Evolutionary conservation across 2,888 invertebrate species (phyloP), one percentile per base, ranked within the genome.

Genomic region (Cephus rjabovi): DNA sequence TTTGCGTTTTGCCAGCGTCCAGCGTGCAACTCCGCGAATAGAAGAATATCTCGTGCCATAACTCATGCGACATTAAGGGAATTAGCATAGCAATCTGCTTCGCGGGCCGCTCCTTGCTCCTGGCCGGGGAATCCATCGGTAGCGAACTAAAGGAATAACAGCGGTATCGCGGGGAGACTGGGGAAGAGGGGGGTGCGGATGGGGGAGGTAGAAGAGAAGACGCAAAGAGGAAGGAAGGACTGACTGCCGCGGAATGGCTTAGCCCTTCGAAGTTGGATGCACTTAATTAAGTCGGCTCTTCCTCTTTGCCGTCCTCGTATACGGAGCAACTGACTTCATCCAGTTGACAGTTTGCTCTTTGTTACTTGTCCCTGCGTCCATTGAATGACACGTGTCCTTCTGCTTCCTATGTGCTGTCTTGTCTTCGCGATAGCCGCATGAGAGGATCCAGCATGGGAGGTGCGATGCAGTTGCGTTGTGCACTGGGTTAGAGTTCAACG

Each of bases 231-330:
- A 73, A 77, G 80, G 74, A 76, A 79, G 81, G 81, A 78, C 79
- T 83, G 81, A 81, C 83, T 84, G 80, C 76, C 79, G 86, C 86
- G 89, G 89, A 89, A 89, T 89, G 86, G 86, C 85, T 82, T 86
- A 83, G 89, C 89, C 89, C 88, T 86, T 89, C 89, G 89, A 88
- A 85, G 81, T 84, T 85, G 84, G 85, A 86, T 88, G 86, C 87
- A 88, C 89, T 90, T 90, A 90, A 90, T 90, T 90, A 90, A 90
- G 89, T 88, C 85, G 86, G 85, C 84, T 86, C 83, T 76, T 71
- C 71, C 56, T 56, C 56, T 56, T 56, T 56, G 56, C 9, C 56
- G 56, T 56, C 6, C 23, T 23, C 56, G 23, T 56, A 56, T 56
- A 56, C 56, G 56, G 56, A 56, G 56, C 56, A 23, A 56, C 56